Conservation (phyloP, 2,113 vertebrate species). For the Erythrocercus mccallii region DNA sequence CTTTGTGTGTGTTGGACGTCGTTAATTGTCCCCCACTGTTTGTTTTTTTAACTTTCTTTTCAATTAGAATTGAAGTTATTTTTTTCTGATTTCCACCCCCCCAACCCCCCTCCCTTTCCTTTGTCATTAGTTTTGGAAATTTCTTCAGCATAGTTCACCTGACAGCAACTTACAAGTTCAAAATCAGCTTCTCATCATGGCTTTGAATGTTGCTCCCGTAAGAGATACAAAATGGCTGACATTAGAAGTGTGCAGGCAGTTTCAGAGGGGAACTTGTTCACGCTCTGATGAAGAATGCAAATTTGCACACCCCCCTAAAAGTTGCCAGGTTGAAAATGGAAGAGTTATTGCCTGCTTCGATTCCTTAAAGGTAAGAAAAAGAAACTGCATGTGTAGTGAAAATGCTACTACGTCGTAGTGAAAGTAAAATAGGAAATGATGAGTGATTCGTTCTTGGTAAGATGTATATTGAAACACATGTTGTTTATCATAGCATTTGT, state of each 20-base stretch:
- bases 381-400: neutral
- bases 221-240: slow-evolving; percentile 98
- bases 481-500: neutral
- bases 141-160: slow-evolving; percentile 10
- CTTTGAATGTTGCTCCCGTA: slow-evolving; percentile 89
- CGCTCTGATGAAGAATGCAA: slow-evolving; percentile 97
- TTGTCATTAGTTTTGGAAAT: slow-evolving; percentile 34
- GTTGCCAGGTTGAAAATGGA: slow-evolving; percentile 96
- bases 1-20: slow-evolving; percentile 58
- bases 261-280: slow-evolving; percentile 95
- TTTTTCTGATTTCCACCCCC: neutral
- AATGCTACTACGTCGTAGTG: neutral
- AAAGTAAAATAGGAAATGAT: neutral
- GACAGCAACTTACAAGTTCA: slow-evolving; percentile 3
- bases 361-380: slow-evolving; percentile 90
- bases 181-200: slow-evolving; percentile 78
- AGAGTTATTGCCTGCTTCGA: slow-evolving; percentile 97
- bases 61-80: neutral
- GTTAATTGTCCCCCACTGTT: slow-evolving; percentile 5
- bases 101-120: neutral
- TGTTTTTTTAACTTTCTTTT: neutral
- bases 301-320: slow-evolving; percentile 97
- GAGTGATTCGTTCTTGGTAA: neutral
- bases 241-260: slow-evolving; percentile 93
- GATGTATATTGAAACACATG: neutral